phyloP scores from a whole-genome alignment of 2,113 vertebrate genomes.

The Reinhardtius hippoglossoides region DNA sequence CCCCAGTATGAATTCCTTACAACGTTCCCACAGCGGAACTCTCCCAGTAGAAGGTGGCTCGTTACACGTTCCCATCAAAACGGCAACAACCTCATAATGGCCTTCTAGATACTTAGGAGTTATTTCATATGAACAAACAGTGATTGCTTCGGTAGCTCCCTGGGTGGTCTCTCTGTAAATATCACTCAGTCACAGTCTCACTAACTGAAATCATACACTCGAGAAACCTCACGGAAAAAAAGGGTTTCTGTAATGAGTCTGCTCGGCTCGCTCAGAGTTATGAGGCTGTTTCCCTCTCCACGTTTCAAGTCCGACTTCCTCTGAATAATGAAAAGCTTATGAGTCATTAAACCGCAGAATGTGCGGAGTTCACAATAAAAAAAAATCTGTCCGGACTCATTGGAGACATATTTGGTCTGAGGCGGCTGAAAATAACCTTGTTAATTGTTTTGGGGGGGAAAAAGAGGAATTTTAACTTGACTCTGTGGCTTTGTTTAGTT shows the following conservation, averaged over 20 bases:
- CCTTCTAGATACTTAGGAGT: constrained; percentile 40
- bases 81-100: constrained; percentile 14
- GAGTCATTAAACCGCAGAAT: constrained; percentile 26
- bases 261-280: constrained; percentile 21
- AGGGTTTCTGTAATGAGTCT: constrained; percentile 30
- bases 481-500: constrained; percentile 43
- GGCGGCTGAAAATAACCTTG: constrained; percentile 45
- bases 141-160: constrained; percentile 50
- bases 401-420: constrained; percentile 33
- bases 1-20: no score
- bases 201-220: constrained; percentile 47
- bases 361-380: constrained; percentile 8
- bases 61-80: constrained; percentile 32
- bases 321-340: constrained; percentile 55
- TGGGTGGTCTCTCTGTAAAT: constrained; percentile 74
- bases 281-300: constrained; percentile 15
- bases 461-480: constrained; percentile 12
- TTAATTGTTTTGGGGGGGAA: constrained; percentile 44
- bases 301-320: constrained; percentile 47
- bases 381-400: constrained; percentile 10
- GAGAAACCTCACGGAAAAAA: constrained; percentile 42
- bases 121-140: constrained; percentile 58
- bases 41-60: background rate
- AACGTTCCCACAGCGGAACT: background rate
- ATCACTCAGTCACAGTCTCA: constrained; percentile 55